Evolutionary conservation across 2,113 vertebrate species (phyloP).

Genomic region (Kryptolebias marmoratus): DNA sequence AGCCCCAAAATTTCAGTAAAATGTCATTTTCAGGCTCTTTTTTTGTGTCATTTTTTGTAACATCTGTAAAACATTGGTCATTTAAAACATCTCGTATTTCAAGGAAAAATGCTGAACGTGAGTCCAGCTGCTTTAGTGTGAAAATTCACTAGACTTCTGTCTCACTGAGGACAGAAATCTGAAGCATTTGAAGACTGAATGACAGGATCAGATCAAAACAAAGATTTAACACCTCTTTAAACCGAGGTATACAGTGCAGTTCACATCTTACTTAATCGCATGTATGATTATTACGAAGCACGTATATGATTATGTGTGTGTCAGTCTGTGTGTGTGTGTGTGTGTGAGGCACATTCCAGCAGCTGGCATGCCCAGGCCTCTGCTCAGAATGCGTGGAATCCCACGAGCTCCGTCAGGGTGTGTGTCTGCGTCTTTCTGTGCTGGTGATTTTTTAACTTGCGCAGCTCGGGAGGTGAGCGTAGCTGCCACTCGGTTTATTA

Average conservation of each 20-base stretch:
- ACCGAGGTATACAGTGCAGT: neutral
- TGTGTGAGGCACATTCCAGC: constrained; percentile 68
- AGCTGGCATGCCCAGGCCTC: constrained; percentile 78
- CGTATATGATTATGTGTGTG: neutral
- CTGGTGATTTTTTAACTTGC: constrained; percentile 15
- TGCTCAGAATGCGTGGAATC: constrained; percentile 74
- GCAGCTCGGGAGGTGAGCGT: constrained; percentile 10
- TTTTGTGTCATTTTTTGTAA: too few relatives aligned
- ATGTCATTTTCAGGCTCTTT: too few relatives aligned
- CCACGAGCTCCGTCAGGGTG: constrained; percentile 35
- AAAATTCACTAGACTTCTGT: neutral
- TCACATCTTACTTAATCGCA: neutral
- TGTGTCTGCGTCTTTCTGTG: constrained; percentile 22
- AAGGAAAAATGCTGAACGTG: neutral
- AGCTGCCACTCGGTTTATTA: neutral
- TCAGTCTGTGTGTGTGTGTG: constrained; percentile 3
- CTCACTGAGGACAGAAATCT: neutral
- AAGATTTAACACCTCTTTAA: neutral
- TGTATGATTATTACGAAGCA: neutral
- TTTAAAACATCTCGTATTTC: too few relatives aligned
- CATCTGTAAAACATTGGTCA: too few relatives aligned
- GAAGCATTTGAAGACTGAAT: neutral
- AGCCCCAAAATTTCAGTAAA: too few relatives aligned
- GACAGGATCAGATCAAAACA: too few relatives aligned
- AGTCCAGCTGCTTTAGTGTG: neutral